Base-by-base conservation (phyloP, 2,113 vertebrate genomes). In the Gambusia holbrooki region DNA sequence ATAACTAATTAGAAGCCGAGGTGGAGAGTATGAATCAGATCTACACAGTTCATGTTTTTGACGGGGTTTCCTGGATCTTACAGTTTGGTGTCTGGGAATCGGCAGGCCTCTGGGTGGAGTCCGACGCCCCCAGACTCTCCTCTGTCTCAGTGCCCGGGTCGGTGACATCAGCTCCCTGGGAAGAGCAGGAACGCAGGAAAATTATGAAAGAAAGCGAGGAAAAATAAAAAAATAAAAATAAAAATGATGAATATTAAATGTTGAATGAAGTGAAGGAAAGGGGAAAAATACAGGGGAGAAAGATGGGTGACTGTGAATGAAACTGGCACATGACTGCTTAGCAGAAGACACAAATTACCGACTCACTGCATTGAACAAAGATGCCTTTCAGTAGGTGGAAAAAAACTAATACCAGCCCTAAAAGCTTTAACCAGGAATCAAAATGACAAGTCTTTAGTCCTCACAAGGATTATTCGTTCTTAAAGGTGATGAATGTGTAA, bases 71-170 rank as follows among this genome's bases (percentile, higher is more conserved):
- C 87, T 76, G 88, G 87, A 87, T 87, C 93, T 94, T 96, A 99
- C 97, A 95, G 82, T 93, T 95, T 78, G 95, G 77, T 30, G 89
- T 96, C 69, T 98, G 97, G 80, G 97, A 96, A 90, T 98, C 97
- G 61, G 97, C 96, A 67, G 96, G 94, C 74, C 96, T 95, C 81
- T 98, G 98, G 92, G 90, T 96, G 92, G 95, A 96, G 93, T 98
- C 97, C 3, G 94, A 94, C 80, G 95, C 96, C 87, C 96, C 96
- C 89, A 98, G 86, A 93, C 97, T 98, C 88, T 99, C 97, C 90
- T 98, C 98, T 0, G 96, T 98, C 92, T 98, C 98, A 14, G 97
- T 98, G 80, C 96, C 96, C 1, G 97, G 96, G 81, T 99, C 98
- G 8, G 96, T 97, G 74, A 95, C 95, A 30, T 98, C 97, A 86